These are phyloP conservation scores for Pseudochaenichthys georgianus DNA, from an alignment of 2,797 vertebrate species.

Conservation along the genomic window DNA sequence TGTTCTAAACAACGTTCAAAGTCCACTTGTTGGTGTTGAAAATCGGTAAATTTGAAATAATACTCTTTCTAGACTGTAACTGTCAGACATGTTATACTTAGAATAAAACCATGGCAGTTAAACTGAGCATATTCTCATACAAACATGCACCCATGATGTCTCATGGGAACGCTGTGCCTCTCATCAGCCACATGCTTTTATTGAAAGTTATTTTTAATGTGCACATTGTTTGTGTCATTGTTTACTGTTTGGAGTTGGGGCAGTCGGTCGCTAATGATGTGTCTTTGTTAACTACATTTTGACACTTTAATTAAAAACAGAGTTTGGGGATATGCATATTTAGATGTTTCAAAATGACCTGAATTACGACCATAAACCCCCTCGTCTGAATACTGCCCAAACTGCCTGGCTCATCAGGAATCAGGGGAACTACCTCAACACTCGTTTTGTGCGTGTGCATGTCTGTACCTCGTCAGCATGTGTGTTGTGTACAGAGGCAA, in stretches of 20 bases:
- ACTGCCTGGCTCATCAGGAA: background rate
- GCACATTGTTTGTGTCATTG: background rate
- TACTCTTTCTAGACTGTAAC: too few species aligned
- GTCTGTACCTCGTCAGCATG: background rate
- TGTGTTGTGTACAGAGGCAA: background rate
- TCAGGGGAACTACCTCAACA: background rate
- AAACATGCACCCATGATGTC: background rate
- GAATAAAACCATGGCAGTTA: background rate
- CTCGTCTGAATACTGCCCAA: background rate
- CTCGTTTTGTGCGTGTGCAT: background rate
- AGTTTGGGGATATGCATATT: background rate
- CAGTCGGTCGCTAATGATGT: background rate
- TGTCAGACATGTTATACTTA: too few species aligned
- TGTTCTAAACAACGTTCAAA: too few species aligned
- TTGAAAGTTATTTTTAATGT: background rate
- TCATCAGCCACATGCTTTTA: background rate
- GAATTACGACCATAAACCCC: background rate
- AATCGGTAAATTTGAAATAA: too few species aligned
- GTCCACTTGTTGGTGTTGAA: too few species aligned
- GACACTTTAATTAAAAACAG: background rate
- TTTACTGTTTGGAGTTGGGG: background rate
- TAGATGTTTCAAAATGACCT: background rate
- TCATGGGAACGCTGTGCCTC: background rate
- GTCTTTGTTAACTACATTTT: background rate
- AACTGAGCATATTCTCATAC: background rate